These are phyloP conservation scores for Pan troglodytes DNA, from an alignment of 2,113 vertebrate species.

Conservation along the genomic window DNA sequence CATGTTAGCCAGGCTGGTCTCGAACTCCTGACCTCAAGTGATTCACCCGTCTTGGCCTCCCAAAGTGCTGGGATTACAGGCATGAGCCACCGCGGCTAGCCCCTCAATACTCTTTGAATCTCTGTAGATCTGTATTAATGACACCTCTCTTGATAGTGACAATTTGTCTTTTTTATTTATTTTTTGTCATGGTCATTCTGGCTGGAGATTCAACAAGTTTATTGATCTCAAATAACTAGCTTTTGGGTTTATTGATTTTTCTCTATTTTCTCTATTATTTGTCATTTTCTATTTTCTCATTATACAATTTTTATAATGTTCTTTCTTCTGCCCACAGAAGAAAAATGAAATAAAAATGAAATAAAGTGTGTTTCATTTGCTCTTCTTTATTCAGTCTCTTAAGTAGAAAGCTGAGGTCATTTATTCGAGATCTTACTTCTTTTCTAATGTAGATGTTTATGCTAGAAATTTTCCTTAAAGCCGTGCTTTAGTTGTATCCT, in stretches of 20 bases:
- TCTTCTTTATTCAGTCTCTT: not conserved
- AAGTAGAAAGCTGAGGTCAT: not conserved
- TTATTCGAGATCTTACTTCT: not conserved
- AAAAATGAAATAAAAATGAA: too few relatives aligned
- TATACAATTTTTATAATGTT: not conserved
- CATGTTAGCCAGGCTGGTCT: too few relatives aligned
- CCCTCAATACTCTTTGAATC: not conserved
- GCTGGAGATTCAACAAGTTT: not conserved
- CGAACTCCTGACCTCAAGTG: too few relatives aligned
- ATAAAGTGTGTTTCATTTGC: not conserved
- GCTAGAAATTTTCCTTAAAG: not conserved
- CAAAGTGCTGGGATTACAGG: too few relatives aligned
- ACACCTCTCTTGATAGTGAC: not conserved
- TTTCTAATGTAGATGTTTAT: not conserved
- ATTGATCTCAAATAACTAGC: not conserved
- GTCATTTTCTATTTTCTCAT: not conserved
- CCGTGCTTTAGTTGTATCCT: not conserved
- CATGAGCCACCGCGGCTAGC: accelerated
- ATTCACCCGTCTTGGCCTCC: too few relatives aligned
- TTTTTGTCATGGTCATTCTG: not conserved
- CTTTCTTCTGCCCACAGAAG: not conserved
- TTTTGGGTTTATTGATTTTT: not conserved
- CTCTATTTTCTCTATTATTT: not conserved
- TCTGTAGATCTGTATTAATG: not conserved
- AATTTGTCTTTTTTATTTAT: not conserved